A percentile compares a stretch with the other conserved stretches of the same genome.
Conservation (phyloP, 1,140 invertebrate genomes). For the Aphidius ervi region DNA sequence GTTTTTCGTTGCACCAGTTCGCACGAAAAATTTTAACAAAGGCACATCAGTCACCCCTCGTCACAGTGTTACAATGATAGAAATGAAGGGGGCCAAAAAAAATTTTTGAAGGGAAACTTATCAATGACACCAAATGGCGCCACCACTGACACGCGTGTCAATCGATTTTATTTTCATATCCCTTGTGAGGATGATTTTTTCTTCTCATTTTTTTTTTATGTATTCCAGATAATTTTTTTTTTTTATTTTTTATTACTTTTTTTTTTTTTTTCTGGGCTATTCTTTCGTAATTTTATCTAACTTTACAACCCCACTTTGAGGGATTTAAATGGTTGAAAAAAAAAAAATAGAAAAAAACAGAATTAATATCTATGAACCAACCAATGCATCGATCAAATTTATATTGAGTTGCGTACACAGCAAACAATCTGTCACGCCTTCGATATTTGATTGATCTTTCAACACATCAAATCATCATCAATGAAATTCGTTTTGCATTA, state of each 20-base stretch:
- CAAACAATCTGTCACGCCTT: conserved; percentile 7
- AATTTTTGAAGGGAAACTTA: conserved; percentile 6
- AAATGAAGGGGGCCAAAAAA: not conserved
- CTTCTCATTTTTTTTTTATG: conserved; percentile 11
- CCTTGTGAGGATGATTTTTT: not conserved
- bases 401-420: not conserved
- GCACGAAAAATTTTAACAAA: conserved; percentile 27
- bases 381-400: conserved; percentile 6
- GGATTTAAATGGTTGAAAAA: conserved; percentile 17
- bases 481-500: conserved; percentile 9
- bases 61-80: conserved; percentile 15
- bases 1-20: conserved; percentile 21
- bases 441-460: conserved; percentile 1
- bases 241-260: not conserved
- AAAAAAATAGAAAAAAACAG: conserved; percentile 6
- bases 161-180: conserved; percentile 21
- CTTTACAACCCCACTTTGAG: conserved; percentile 8
- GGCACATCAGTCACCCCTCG: conserved; percentile 24
- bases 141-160: conserved; percentile 27
- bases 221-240: not conserved
- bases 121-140: conserved; percentile 25
- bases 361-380: not conserved
- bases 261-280: not conserved
- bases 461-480: not conserved
- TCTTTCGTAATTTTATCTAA: not conserved